A percentile compares a stretch with the other conserved stretches of the same genome.
These are phyloP conservation scores for Netta rufina DNA, from an alignment of 2,797 vertebrate species.

Conservation along the genomic window DNA sequence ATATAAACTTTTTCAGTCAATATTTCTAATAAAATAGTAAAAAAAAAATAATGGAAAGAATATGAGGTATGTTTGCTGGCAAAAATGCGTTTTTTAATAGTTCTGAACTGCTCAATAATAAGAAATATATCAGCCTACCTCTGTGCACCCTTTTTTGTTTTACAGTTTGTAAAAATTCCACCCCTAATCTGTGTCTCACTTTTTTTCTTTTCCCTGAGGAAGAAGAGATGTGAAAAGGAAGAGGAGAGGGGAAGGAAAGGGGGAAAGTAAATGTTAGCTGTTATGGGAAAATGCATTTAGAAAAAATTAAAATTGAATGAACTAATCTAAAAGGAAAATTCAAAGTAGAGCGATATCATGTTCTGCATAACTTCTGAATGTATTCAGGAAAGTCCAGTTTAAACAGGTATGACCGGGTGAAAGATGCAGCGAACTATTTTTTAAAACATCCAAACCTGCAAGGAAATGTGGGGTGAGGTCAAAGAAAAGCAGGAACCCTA, in stretches of 20 bases:
- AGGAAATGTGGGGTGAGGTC: background rate
- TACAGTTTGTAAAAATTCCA: background rate
- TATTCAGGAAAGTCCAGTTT: background rate
- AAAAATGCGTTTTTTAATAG: background rate
- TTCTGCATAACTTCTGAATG: background rate
- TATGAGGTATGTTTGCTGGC: background rate
- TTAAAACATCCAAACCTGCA: background rate
- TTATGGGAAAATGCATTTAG: background rate
- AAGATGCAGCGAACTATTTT: background rate
- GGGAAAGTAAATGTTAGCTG: background rate
- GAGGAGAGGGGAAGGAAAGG: background rate
- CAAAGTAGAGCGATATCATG: background rate
- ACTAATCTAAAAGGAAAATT: background rate
- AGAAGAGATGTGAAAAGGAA: background rate
- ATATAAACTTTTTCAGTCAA: background rate
- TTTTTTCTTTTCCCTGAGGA: background rate
- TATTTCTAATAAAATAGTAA: background rate
- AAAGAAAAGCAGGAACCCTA: constrained; percentile 16
- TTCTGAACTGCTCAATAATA: background rate
- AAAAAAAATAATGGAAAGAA: background rate
- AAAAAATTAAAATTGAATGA: background rate
- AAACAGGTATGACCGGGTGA: background rate
- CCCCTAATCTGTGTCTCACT: background rate
- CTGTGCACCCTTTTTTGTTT: background rate
- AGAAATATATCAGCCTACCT: background rate